Conservation (phyloP, 2,797 vertebrate genomes). For the Microchirus variegatus region DNA sequence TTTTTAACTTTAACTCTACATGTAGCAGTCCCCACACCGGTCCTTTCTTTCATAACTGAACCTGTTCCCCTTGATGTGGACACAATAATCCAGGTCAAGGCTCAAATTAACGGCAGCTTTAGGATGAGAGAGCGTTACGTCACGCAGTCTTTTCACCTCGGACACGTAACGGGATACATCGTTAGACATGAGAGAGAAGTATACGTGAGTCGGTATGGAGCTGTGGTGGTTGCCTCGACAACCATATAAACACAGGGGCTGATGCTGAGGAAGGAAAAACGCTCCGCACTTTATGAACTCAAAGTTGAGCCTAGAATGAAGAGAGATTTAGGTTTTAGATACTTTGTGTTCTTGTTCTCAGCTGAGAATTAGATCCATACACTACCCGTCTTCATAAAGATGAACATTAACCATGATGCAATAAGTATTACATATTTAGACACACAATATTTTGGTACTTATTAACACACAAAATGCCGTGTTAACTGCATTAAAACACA, state of each 20-base stretch:
- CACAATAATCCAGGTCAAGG: slow-evolving; percentile 35
- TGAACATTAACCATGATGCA: too few species aligned
- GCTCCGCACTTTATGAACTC: not conserved
- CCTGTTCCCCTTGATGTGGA: not conserved
- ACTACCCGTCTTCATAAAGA: too few species aligned
- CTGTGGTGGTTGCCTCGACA: slow-evolving; percentile 14
- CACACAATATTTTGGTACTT: too few species aligned
- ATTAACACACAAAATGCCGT: too few species aligned
- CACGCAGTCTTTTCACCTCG: slow-evolving; percentile 25
- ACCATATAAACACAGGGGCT: slow-evolving; percentile 46
- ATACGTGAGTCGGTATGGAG: not conserved
- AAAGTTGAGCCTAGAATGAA: too few species aligned
- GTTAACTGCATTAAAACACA: too few species aligned
- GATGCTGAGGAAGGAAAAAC: not conserved
- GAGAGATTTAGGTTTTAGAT: too few species aligned
- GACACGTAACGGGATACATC: slow-evolving; percentile 17
- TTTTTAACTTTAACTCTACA: too few species aligned
- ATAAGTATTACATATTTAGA: too few species aligned
- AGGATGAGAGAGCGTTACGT: slow-evolving; percentile 22
- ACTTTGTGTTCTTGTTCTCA: too few species aligned
- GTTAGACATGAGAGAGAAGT: slow-evolving; percentile 6
- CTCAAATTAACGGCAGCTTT: slow-evolving; percentile 35
- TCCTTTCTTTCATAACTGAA: slow-evolving; percentile 7
- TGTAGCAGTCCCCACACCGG: not conserved
- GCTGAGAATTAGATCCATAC: too few species aligned